Percentiles rank a stretch among this genome's conserved stretches.
These are phyloP conservation scores for Amphipoea oculea DNA, from an alignment of 2,888 invertebrate species.

Conservation along the genomic window DNA sequence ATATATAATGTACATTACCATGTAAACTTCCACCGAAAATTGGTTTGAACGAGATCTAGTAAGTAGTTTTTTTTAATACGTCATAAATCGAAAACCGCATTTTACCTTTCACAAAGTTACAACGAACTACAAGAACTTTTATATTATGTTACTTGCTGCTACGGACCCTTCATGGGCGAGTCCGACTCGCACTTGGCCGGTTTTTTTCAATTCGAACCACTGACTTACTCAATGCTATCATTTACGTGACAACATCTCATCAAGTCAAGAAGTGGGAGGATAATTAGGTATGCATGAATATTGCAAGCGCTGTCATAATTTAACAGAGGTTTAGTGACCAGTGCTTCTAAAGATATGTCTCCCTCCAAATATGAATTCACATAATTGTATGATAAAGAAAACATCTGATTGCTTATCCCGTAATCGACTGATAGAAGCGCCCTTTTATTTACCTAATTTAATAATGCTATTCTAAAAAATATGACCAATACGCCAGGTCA, in stretches of 20 bases:
- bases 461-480: background rate
- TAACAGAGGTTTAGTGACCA: background rate
- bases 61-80: too few species aligned
- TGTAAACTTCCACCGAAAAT: too few species aligned
- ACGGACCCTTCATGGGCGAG: too few species aligned
- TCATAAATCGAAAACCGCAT: too few species aligned
- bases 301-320: background rate
- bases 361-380: background rate
- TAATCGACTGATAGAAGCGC: slow-evolving; percentile 20
- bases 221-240: background rate
- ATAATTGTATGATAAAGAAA: background rate
- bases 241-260: background rate
- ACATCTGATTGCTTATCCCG: background rate
- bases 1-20: too few species aligned
- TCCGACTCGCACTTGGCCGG: too few species aligned
- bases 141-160: too few species aligned
- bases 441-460: background rate
- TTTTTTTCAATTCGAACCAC: too few species aligned
- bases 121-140: too few species aligned
- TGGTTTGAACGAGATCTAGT: too few species aligned
- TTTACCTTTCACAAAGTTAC: too few species aligned
- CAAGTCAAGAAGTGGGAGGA: background rate
- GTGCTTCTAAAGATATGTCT: background rate
- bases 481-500: slow-evolving; percentile 50
- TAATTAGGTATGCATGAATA: background rate